Evolutionary conservation across 2,888 invertebrate genomes (phyloP).

Genomic region (Dasysyrphus tricinctus): DNA sequence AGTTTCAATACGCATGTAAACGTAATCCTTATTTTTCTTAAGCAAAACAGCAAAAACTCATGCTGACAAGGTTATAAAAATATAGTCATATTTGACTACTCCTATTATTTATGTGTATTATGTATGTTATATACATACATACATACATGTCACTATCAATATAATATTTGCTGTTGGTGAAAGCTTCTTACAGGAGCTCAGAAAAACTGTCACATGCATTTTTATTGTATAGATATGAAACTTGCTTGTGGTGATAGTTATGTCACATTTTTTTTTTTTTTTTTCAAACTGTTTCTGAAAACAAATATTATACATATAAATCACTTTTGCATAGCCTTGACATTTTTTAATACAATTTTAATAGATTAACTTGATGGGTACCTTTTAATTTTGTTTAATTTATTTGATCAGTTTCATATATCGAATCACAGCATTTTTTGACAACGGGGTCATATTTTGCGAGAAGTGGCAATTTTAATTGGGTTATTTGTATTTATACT

Average conservation of each 20-base stretch:
- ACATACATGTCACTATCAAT: constrained; percentile 3
- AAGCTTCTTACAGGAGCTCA: constrained; percentile 22
- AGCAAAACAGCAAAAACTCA: not conserved
- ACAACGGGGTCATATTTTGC: no score
- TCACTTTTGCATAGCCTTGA: no score
- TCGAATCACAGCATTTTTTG: no score
- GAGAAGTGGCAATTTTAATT: no score
- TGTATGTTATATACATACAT: not conserved
- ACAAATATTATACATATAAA: not conserved
- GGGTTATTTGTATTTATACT: no score
- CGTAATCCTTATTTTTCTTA: not conserved
- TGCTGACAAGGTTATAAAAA: constrained; percentile 8
- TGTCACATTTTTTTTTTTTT: constrained; percentile 4
- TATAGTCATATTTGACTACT: not conserved
- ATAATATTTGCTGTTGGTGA: constrained; percentile 33
- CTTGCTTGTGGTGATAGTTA: not conserved
- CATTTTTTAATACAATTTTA: no score
- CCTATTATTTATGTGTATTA: not conserved
- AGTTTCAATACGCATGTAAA: not conserved
- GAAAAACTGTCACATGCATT: constrained; percentile 32
- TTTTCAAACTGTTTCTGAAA: constrained; percentile 1
- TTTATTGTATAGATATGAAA: not conserved
- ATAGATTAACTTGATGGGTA: no score
- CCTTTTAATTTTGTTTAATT: no score
- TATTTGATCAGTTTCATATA: no score